Conservation (phyloP, 2,888 invertebrate genomes). For the Himalopsyche tibetana region DNA sequence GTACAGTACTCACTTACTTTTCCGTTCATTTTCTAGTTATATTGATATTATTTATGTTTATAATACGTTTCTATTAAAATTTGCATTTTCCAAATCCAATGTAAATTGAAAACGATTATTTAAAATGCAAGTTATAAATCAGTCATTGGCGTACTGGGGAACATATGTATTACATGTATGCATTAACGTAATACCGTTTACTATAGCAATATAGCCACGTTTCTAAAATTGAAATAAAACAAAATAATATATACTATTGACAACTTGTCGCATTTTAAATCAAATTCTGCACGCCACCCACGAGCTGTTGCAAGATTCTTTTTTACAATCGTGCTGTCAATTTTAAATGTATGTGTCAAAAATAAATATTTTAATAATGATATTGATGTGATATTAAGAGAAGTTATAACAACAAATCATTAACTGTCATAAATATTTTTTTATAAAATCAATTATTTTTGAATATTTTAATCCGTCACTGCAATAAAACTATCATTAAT, state of each 20-base stretch:
- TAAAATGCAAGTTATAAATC: slow-evolving; percentile 3
- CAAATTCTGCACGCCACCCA: slow-evolving; percentile 18
- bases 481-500: too few relatives aligned
- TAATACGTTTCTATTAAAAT: not conserved
- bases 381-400: too few relatives aligned
- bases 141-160: not conserved
- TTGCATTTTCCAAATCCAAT: not conserved
- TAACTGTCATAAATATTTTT: too few relatives aligned
- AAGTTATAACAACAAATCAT: too few relatives aligned
- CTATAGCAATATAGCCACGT: not conserved
- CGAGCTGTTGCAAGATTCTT: not conserved
- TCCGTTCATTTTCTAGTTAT: not conserved
- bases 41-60: not conserved
- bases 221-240: not conserved
- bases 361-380: not conserved
- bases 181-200: not conserved
- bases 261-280: not conserved
- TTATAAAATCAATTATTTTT: too few relatives aligned
- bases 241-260: not conserved
- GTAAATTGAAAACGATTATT: not conserved
- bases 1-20: not conserved
- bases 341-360: not conserved
- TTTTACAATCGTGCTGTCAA: not conserved
- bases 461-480: too few relatives aligned
- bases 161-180: not conserved